These are phyloP conservation scores for Bicyclus anynana DNA, from an alignment of 1,140 invertebrate genomes.

Conservation along the genomic window DNA sequence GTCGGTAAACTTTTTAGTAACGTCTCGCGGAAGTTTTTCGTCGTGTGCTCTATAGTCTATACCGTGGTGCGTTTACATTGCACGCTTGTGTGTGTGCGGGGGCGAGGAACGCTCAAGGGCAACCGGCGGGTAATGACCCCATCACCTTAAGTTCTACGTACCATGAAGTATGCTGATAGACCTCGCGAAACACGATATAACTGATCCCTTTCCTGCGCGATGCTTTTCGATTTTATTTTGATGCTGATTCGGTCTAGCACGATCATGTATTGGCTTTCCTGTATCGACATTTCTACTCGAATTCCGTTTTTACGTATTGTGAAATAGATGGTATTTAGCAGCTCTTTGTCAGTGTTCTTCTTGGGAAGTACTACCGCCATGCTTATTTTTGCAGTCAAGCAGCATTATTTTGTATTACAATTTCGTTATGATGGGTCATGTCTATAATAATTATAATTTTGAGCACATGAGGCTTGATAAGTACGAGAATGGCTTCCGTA, in stretches of 20 bases:
- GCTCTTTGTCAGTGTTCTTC: no score
- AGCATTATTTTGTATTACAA: no score
- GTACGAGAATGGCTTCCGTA: no score
- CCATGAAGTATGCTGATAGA: conserved; percentile 12
- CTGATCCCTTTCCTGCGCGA: background rate
- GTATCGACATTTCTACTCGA: no score
- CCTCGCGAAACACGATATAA: background rate
- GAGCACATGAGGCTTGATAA: no score
- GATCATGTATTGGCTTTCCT: no score
- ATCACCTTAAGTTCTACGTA: conserved; percentile 32
- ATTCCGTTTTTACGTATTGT: no score
- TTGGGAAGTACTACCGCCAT: no score
- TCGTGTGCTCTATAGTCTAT: conserved; percentile 29
- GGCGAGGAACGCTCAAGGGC: conserved; percentile 70
- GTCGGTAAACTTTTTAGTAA: conserved; percentile 30
- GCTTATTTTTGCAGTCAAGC: no score
- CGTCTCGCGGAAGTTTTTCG: conserved; percentile 21
- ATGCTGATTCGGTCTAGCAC: background rate
- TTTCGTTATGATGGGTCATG: no score
- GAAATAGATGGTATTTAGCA: no score
- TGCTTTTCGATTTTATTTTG: background rate
- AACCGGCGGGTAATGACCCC: conserved; percentile 59
- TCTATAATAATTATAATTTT: no score
- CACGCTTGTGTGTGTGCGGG: conserved; percentile 31
- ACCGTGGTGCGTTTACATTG: conserved; percentile 1